phyloP scores from a whole-genome alignment of 2,113 vertebrate genomes.

The Elaphurus davidianus region DNA sequence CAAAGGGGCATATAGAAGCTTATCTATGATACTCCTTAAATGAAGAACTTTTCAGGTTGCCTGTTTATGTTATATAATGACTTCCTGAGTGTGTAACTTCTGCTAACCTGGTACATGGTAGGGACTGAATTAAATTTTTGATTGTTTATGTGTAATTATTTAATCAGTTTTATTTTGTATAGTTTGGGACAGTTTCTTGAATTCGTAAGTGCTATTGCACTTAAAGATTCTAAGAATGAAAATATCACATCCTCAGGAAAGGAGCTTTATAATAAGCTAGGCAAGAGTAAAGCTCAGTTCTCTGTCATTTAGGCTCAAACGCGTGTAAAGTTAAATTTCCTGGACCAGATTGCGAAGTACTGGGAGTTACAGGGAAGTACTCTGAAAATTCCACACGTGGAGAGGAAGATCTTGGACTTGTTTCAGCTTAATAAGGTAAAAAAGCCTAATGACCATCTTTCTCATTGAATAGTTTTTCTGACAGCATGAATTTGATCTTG shows the following conservation, averaged over 20 bases:
- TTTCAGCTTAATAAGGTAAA: slow-evolving; percentile 96
- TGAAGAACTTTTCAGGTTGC: neutral
- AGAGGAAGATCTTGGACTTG: slow-evolving; percentile 96
- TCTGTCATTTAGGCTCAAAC: slow-evolving; percentile 91
- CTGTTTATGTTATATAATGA: neutral
- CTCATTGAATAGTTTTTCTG: neutral
- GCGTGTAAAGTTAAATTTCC: slow-evolving; percentile 97
- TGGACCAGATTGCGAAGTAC: slow-evolving; percentile 99
- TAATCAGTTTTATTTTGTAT: neutral
- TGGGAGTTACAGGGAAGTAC: slow-evolving; percentile 98
- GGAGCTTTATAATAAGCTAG: neutral
- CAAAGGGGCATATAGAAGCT: neutral
- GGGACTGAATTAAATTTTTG: neutral
- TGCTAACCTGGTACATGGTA: neutral
- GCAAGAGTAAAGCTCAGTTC: neutral
- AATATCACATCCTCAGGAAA: neutral
- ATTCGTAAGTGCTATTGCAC: neutral
- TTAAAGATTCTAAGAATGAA: neutral
- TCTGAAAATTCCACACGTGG: slow-evolving; percentile 97
- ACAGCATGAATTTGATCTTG: neutral
- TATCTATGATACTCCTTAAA: neutral
- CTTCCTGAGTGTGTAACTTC: neutral
- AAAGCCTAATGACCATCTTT: neutral
- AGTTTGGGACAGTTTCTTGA: neutral
- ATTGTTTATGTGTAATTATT: neutral